Evolutionary conservation across 2,797 vertebrate genomes (phyloP).

Genomic region (Lindbergichthys nudifrons): DNA sequence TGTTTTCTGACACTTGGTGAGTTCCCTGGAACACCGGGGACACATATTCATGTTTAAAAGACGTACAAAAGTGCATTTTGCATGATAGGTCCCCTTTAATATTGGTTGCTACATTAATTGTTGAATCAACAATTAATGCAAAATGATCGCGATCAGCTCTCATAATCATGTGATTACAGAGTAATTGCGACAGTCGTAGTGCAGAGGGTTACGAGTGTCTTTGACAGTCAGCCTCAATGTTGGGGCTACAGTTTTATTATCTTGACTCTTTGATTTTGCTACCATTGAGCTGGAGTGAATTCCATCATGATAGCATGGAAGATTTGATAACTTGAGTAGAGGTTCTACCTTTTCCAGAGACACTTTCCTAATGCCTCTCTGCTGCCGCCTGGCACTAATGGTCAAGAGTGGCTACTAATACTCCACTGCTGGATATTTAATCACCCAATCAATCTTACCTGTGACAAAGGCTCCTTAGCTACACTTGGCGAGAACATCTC

Average conservation of each 20-base stretch:
- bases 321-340: constrained; percentile 59
- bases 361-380: constrained; percentile 62
- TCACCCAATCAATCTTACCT: constrained; percentile 87
- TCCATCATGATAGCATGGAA: constrained; percentile 29
- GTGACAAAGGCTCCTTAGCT: constrained; percentile 83
- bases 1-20: too few relatives aligned
- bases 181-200: neutral
- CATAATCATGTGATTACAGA: neutral
- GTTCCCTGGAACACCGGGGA: too few relatives aligned
- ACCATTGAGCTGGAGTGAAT: constrained; percentile 29
- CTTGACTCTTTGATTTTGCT: constrained; percentile 44
- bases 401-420: constrained; percentile 82
- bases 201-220: constrained; percentile 13
- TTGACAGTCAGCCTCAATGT: constrained; percentile 15
- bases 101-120: neutral
- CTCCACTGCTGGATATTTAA: constrained; percentile 85
- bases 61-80: too few relatives aligned
- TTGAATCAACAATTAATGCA: neutral
- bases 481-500: constrained; percentile 83
- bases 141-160: neutral
- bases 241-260: constrained; percentile 47
- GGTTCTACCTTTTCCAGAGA: constrained; percentile 52
- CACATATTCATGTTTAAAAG: too few relatives aligned
- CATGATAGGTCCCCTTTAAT: too few relatives aligned
- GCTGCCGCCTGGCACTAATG: constrained; percentile 76